A percentile compares a stretch with the other conserved stretches of the same genome.
phyloP scores from a whole-genome alignment of 2,888 invertebrate species.

The Drosophila phalerata region DNA sequence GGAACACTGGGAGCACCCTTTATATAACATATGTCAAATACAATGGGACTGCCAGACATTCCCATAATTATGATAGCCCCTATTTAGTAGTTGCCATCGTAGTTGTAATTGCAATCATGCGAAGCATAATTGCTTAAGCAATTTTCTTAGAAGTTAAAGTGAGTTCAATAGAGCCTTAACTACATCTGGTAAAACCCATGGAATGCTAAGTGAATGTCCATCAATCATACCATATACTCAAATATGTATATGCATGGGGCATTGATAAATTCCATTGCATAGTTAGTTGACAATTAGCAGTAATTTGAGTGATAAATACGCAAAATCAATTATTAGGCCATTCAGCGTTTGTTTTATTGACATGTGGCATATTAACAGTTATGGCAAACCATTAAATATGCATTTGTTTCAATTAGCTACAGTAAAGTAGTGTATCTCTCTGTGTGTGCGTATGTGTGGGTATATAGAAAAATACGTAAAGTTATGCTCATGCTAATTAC shows the following conservation, averaged over 20 bases:
- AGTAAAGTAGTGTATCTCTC: neutral
- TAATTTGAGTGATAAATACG: slow-evolving; percentile 76
- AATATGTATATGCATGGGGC: neutral
- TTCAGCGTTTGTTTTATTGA: slow-evolving; percentile 53
- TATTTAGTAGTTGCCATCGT: slow-evolving; percentile 33
- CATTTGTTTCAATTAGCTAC: slow-evolving; percentile 72
- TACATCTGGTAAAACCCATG: too few relatives aligned
- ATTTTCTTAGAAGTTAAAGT: slow-evolving; percentile 6
- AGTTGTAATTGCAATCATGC: slow-evolving; percentile 49
- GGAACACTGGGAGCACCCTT: slow-evolving; percentile 16
- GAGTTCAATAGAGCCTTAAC: slow-evolving; percentile 18
- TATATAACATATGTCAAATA: slow-evolving; percentile 27
- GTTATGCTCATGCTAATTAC: slow-evolving; percentile 73
- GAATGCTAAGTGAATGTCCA: slow-evolving; percentile 1
- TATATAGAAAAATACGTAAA: slow-evolving; percentile 56
- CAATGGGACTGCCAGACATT: slow-evolving; percentile 26
- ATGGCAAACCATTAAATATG: slow-evolving; percentile 68
- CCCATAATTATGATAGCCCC: slow-evolving; percentile 28
- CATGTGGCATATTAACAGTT: slow-evolving; percentile 62
- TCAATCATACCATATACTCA: neutral
- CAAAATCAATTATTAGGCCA: slow-evolving; percentile 72
- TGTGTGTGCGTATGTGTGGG: slow-evolving; percentile 1
- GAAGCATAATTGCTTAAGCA: slow-evolving; percentile 46
- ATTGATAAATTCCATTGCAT: slow-evolving; percentile 48
- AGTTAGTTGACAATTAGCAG: slow-evolving; percentile 73